Conservation (phyloP, 2,888 invertebrate species). For the Chironomus tentans region DNA sequence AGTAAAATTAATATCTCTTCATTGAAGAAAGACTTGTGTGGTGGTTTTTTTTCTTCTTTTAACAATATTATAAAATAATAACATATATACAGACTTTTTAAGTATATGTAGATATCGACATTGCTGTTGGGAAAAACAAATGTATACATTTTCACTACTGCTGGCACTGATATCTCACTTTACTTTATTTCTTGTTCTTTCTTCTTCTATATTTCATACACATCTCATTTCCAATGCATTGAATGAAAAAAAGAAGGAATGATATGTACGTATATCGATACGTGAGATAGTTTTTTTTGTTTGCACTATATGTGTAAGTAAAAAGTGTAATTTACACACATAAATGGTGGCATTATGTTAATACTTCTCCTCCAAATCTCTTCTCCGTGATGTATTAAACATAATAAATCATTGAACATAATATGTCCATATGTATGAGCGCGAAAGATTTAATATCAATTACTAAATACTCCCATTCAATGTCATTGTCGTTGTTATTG, state of each 20-base stretch:
- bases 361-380: neutral
- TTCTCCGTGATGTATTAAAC: neutral
- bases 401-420: neutral
- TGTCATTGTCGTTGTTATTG: no score
- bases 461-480: no score
- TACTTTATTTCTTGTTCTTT: neutral
- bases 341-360: neutral
- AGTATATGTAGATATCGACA: neutral
- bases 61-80: neutral
- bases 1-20: neutral
- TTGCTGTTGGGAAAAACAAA: neutral
- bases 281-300: neutral
- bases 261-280: neutral
- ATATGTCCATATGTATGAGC: no score
- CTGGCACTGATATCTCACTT: slow-evolving; percentile 6
- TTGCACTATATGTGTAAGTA: neutral
- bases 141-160: slow-evolving; percentile 1
- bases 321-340: neutral
- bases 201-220: neutral
- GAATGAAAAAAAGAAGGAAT: neutral
- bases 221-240: neutral
- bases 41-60: slow-evolving; percentile 17
- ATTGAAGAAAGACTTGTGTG: slow-evolving; percentile 9
- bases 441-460: no score
- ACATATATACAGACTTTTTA: neutral